These are phyloP conservation scores for Brachionus angularis DNA, from an alignment of 1,140 invertebrate species.

Conservation along the genomic window DNA sequence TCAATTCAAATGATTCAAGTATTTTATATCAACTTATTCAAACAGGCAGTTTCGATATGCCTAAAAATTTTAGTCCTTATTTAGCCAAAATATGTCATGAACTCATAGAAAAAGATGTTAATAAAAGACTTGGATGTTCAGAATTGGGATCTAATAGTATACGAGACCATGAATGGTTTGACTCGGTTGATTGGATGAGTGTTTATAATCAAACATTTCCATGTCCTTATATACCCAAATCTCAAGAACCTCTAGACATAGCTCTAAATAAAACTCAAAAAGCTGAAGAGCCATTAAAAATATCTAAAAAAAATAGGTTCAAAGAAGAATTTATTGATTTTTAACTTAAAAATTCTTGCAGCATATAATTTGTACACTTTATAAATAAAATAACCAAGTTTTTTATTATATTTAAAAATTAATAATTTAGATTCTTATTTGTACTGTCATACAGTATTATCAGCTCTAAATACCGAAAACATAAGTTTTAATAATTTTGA, in stretches of 20 bases:
- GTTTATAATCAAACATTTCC: constrained; percentile 4
- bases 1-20: constrained; percentile 62
- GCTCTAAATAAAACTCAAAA: background rate
- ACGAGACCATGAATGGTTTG: constrained; percentile 27
- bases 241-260: background rate
- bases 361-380: too few species aligned
- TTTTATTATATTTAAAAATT: too few species aligned
- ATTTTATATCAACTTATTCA: constrained; percentile 47
- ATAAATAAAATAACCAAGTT: too few species aligned
- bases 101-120: background rate
- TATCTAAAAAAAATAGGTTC: background rate
- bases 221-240: background rate
- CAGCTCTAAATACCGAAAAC: too few species aligned
- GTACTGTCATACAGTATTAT: too few species aligned
- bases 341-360: too few species aligned
- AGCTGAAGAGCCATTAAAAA: background rate
- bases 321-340: constrained; percentile 30
- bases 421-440: too few species aligned
- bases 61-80: background rate
- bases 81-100: constrained; percentile 3
- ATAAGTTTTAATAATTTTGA: too few species aligned
- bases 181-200: constrained; percentile 1
- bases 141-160: background rate
- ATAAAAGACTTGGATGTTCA: constrained; percentile 22
- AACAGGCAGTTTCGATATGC: background rate